Evolutionary conservation across 2,888 invertebrate species (phyloP).

Genomic region (Spatulosminthurus flaviceps): DNA sequence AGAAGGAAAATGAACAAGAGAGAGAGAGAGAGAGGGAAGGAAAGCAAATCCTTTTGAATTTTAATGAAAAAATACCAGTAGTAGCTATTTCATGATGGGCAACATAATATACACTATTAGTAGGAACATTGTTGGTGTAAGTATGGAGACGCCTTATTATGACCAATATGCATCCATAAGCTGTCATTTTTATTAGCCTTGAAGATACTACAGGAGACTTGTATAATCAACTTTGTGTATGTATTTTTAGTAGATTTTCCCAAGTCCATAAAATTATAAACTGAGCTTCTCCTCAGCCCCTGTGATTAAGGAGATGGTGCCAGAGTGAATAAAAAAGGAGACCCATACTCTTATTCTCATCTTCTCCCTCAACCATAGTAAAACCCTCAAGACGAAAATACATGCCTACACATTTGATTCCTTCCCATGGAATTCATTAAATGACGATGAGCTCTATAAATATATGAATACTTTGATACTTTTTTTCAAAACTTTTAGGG

Average conservation of each 20-base stretch:
- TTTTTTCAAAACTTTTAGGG: too few species aligned
- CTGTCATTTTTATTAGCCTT: too few species aligned
- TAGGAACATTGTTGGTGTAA: too few species aligned
- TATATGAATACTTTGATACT: too few species aligned
- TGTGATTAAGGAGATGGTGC: slow-evolving; percentile 28
- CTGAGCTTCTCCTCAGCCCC: not conserved
- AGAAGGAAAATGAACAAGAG: too few species aligned
- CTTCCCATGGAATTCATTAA: slow-evolving; percentile 14
- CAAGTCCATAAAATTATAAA: slow-evolving; percentile 28
- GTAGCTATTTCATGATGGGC: too few species aligned
- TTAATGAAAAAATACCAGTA: not conserved
- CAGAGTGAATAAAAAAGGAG: slow-evolving; percentile 6
- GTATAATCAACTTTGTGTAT: too few species aligned
- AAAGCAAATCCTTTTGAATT: not conserved
- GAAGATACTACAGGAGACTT: too few species aligned
- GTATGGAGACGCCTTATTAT: too few species aligned
- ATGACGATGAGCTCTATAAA: not conserved
- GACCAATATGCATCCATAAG: too few species aligned
- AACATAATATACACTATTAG: too few species aligned
- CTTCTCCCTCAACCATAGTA: not conserved
- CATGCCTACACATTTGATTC: slow-evolving; percentile 7
- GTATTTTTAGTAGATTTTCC: not conserved
- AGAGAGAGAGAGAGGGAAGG: too few species aligned
- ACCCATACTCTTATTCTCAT: not conserved
- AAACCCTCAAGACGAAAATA: not conserved